Base-by-base conservation (phyloP, 2,113 vertebrate genomes). In the Panthera tigris region DNA sequence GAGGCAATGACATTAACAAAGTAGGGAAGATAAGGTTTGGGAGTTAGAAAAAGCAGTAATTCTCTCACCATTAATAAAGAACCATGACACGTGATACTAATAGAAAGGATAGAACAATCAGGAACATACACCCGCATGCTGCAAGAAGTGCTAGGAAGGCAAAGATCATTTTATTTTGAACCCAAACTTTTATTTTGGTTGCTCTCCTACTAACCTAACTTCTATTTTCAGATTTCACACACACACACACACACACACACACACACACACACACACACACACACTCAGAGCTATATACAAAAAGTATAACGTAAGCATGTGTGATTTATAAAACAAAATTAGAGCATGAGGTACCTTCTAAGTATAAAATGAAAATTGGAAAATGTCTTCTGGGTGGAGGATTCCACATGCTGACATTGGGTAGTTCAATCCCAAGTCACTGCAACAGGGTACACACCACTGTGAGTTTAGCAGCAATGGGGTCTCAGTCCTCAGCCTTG, bases 1-100 rank as follows among this genome's bases (percentile, higher is more conserved):
- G 6, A 96, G 97, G 97, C 25, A 91, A 82, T 94, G 97, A 68
- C 97, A 98, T 97, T 52, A 85, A 65, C 81, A 39, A 80, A 79
- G 45, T 45, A 7, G 63, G 95, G 91, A 97, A 95, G 82, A 95
- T 12, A 41, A 93, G 55, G 81, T 96, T 66, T 29, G 45, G 82
- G 2, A 12, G 5, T 55, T 85, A 41, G 82, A 96, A 78, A 95
- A 94, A 41, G 57, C n/a, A 92, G 50, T 82, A 87, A 45, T 88
- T 68, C 57, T 82, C 88, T 61, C 41, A 74, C 73, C 91, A 48
- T 68, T 65, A 91, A 76, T 50, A 69, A 80, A 93, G 73, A 95
- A 50, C 41, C 19, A 45, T 14, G 48, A 86, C 57, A 50, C 16
- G 0, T 80, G 73, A 86, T 33, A 63, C 45, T 79, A 87, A 91